Percentiles rank a stretch among this genome's conserved stretches.
Conservation (phyloP, 2,888 invertebrate species). For the Campaea margaritaria region DNA sequence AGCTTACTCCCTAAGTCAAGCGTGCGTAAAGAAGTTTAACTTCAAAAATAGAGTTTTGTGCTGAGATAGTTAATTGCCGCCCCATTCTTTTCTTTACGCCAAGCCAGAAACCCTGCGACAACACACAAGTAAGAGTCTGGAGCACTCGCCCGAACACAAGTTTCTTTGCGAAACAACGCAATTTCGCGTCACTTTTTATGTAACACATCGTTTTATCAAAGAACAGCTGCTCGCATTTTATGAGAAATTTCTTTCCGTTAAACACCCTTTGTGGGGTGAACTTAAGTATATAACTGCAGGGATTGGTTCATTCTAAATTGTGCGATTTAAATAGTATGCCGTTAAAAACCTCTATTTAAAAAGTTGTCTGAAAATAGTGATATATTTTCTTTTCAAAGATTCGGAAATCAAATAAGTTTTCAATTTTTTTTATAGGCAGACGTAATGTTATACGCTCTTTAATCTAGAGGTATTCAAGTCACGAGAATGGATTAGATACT, state of each 20-base stretch:
- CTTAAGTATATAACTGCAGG: slow-evolving; percentile 4
- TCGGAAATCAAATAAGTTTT: too few species aligned
- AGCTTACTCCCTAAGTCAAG: too few species aligned
- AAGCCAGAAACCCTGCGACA: slow-evolving; percentile 44
- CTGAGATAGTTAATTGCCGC: not conserved
- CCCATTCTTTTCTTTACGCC: slow-evolving; percentile 38
- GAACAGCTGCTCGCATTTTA: slow-evolving; percentile 56
- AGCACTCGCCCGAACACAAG: slow-evolving; percentile 50
- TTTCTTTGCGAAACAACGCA: slow-evolving; percentile 67
- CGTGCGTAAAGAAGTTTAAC: too few species aligned
- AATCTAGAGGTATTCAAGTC: too few species aligned
- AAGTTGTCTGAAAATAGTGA: too few species aligned
- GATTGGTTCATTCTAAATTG: slow-evolving; percentile 2
- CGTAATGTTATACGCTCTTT: too few species aligned
- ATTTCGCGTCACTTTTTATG: slow-evolving; percentile 65
- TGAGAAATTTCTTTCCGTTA: slow-evolving; percentile 57
- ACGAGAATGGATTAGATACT: too few species aligned
- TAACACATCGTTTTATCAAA: slow-evolving; percentile 62
- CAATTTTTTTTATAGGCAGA: too few species aligned
- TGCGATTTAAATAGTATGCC: not conserved
- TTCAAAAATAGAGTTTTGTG: too few species aligned
- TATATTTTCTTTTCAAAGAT: too few species aligned
- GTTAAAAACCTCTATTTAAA: too few species aligned
- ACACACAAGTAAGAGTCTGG: slow-evolving; percentile 30
- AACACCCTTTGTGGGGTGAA: slow-evolving; percentile 36